Evolutionary conservation across 2,797 vertebrate species (phyloP).

Genomic region (Trachurus trachurus): DNA sequence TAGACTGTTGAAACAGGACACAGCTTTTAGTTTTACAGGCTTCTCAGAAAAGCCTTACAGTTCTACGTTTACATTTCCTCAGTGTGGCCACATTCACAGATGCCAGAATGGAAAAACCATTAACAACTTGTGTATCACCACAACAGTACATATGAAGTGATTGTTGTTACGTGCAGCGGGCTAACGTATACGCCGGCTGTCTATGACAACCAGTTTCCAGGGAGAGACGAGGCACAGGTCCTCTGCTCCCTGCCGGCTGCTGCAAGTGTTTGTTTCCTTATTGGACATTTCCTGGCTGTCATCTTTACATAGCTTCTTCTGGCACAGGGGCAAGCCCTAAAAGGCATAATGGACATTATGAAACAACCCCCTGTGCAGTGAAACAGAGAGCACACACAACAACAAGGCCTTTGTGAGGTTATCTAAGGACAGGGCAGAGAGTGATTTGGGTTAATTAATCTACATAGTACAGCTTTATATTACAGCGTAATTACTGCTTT

Average conservation of each 20-base stretch:
- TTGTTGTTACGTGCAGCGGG: constrained; percentile 11
- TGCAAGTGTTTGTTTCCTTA: constrained; percentile 70
- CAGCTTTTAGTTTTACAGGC: constrained; percentile 1
- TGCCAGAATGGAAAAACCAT: background rate
- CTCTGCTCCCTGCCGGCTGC: constrained; percentile 55
- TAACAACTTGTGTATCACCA: constrained; percentile 6
- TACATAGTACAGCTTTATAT: constrained; percentile 2
- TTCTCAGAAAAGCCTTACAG: constrained; percentile 5
- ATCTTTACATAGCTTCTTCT: constrained; percentile 73
- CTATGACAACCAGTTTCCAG: constrained; percentile 56
- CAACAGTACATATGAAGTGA: constrained; percentile 8
- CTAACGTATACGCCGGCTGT: constrained; percentile 33
- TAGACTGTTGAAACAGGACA: background rate
- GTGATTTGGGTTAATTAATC: constrained; percentile 21
- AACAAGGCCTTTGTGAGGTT: constrained; percentile 61
- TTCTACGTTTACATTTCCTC: constrained; percentile 2
- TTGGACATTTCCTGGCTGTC: constrained; percentile 77
- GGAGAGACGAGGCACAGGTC: constrained; percentile 40
- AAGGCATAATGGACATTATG: constrained; percentile 73
- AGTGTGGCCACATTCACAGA: background rate
- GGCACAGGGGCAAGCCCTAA: constrained; percentile 66
- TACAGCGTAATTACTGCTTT: background rate
- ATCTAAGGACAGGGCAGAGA: constrained; percentile 54
- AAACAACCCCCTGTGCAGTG: constrained; percentile 57
- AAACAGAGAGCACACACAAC: constrained; percentile 32